A percentile compares a stretch with the other conserved stretches of the same genome.
Conservation (phyloP, 2,888 invertebrate species). For the Microctonus brassicae region DNA sequence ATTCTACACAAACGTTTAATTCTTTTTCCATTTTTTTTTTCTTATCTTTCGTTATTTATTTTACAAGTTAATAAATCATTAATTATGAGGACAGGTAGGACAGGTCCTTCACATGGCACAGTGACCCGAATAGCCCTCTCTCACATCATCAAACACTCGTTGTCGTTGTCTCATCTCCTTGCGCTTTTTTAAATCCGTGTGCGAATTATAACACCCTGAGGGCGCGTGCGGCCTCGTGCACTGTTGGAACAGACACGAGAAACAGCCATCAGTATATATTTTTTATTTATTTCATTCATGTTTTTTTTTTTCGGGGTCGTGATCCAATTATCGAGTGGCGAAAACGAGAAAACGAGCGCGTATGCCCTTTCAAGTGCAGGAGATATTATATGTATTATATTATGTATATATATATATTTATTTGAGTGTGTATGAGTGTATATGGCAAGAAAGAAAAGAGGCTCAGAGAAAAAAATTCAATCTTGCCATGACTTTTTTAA, state of each 20-base stretch:
- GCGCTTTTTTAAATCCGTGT: background rate
- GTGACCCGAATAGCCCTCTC: conserved; percentile 65
- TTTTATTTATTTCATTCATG: background rate
- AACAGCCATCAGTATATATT: conserved; percentile 28
- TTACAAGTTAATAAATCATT: conserved; percentile 34
- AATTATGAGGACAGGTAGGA: conserved; percentile 42
- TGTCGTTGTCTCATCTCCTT: conserved; percentile 40
- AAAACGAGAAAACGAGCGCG: conserved; percentile 44
- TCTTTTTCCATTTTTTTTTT: conserved; percentile 8
- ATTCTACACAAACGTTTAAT: conserved; percentile 10
- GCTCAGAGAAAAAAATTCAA: conserved; percentile 31
- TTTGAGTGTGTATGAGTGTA: conserved; percentile 20
- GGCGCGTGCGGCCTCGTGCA: conserved; percentile 41
- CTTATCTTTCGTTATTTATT: too few species aligned
- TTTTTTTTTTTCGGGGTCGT: conserved; percentile 45
- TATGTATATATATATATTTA: background rate
- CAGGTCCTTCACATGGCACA: conserved; percentile 62
- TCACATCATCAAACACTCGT: background rate
- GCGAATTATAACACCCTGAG: conserved; percentile 34
- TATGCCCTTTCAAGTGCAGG: conserved; percentile 27
- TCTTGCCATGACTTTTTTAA: conserved; percentile 15
- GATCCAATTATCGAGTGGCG: conserved; percentile 44
- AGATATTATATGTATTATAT: too few species aligned
- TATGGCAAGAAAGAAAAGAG: conserved; percentile 7
- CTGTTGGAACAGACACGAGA: conserved; percentile 21